Base-by-base conservation (phyloP, 2,113 vertebrate genomes). In the Corydoras maculifer region DNA sequence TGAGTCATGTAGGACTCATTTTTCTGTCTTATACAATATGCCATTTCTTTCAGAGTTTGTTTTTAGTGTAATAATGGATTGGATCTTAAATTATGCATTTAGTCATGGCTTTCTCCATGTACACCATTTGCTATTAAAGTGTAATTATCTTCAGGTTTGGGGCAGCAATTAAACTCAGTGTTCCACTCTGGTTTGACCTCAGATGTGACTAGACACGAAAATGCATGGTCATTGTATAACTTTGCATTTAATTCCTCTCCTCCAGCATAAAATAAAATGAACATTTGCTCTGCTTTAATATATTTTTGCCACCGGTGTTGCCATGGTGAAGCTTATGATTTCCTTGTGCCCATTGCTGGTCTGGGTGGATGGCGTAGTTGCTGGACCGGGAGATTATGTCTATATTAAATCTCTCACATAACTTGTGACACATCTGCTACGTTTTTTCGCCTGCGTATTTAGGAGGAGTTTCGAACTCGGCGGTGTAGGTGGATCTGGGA, bases 261-360 rank as follows among this genome's bases (percentile, higher is more conserved):
- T 13, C 31, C 67, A 43, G 25, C 53, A 67, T 7, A 10, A 72
- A 18, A 43, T 58, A 68, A 31, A 11, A 69, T 49, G 58, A 48
- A 66, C 49, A 62, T 69, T 70, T 30, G 35, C 69, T 62, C 11
- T 3, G 8, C 58, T 3, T 62, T 14, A 5, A 5, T 64, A 43
- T 43, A 57, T 75, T 62, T 75, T 43, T 72, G 74, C 65, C 65
- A 70, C 73, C 81, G 75, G 72, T 57, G 86, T 86, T 89, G 82
- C 86, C 76, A 86, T 90, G 86, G 83, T 69, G 76, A 86, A 72
- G 79, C 78, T 87, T 82, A 78, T 77, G 49, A 84, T 81, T 85
- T 81, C 51, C 79, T 73, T 77, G 15, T 59, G 59, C 72, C 72
- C 70, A 54, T 76, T 76, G 65, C 69, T 31, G 74, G 80, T 73